Evolutionary conservation across 2,888 invertebrate species (phyloP).

Genomic region (Eueremaeus valkanovi): DNA sequence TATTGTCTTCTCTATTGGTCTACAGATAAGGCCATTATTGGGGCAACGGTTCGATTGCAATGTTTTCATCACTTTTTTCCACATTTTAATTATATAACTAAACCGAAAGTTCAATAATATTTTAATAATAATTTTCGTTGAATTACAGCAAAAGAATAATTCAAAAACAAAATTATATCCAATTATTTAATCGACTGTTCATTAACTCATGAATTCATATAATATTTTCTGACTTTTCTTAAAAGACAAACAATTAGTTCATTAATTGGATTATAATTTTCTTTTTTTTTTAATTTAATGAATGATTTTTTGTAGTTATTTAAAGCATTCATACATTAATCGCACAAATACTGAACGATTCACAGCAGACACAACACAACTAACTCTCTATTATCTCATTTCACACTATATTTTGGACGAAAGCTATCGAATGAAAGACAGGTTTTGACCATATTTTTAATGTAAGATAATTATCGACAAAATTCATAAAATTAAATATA

Average conservation of each 20-base stretch:
- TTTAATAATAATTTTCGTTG: not conserved
- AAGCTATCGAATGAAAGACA: not conserved
- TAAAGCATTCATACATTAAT: not conserved
- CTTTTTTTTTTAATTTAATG: no score
- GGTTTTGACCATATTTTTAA: not conserved
- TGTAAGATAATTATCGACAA: no score
- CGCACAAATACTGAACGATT: not conserved
- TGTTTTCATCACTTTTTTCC: slow-evolving; percentile 5
- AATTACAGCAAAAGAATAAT: not conserved
- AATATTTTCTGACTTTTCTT: no score
- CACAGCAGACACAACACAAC: no score
- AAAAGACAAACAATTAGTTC: no score
- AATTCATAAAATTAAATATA: not conserved
- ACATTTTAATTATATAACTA: slow-evolving; percentile 12
- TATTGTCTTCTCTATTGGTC: not conserved
- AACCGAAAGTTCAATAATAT: slow-evolving; percentile 23
- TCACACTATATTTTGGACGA: no score
- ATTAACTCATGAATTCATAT: no score
- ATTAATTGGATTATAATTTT: not conserved
- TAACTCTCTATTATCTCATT: no score
- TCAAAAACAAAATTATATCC: not conserved
- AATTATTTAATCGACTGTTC: not conserved
- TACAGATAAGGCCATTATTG: slow-evolving; percentile 13
- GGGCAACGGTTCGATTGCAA: slow-evolving; percentile 19
- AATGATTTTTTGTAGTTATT: not conserved